A percentile compares a stretch with the other conserved stretches of the same genome.
Evolutionary conservation across 2,888 invertebrate species (phyloP).

Genomic region (Plutella xylostella): DNA sequence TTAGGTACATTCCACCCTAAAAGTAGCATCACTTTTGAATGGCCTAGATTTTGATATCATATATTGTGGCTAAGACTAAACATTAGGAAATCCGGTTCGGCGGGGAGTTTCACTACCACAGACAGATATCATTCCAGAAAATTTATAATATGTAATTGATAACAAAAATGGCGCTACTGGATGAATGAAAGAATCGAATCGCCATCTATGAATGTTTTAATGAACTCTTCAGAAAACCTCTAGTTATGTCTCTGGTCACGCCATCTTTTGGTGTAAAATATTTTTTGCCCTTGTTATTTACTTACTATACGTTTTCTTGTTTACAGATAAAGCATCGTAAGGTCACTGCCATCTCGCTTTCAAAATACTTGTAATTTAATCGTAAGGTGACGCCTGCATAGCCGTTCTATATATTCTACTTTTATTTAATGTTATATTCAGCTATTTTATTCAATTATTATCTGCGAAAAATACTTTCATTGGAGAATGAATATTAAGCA

Average conservation of each 20-base stretch:
- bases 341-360: constrained; percentile 68
- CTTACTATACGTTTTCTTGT: constrained; percentile 10
- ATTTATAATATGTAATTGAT: too few species aligned
- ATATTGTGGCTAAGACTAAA: not conserved
- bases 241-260: not conserved
- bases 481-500: too few species aligned
- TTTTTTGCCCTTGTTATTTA: constrained; percentile 12
- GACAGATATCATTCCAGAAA: not conserved
- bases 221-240: not conserved
- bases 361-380: constrained; percentile 41
- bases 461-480: not conserved
- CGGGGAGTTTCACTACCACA: not conserved
- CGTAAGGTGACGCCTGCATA: constrained; percentile 19
- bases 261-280: not conserved
- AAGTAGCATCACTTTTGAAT: not conserved
- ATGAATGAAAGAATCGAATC: not conserved
- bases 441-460: not conserved
- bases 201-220: not conserved
- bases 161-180: too few species aligned
- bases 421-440: not conserved
- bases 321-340: constrained; percentile 49
- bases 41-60: not conserved
- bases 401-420: constrained; percentile 10
- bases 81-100: not conserved
- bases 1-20: too few species aligned